Evolutionary conservation across 2,888 invertebrate species (phyloP), one percentile per base, ranked within the genome.

Genomic region (Plebejus melissa): DNA sequence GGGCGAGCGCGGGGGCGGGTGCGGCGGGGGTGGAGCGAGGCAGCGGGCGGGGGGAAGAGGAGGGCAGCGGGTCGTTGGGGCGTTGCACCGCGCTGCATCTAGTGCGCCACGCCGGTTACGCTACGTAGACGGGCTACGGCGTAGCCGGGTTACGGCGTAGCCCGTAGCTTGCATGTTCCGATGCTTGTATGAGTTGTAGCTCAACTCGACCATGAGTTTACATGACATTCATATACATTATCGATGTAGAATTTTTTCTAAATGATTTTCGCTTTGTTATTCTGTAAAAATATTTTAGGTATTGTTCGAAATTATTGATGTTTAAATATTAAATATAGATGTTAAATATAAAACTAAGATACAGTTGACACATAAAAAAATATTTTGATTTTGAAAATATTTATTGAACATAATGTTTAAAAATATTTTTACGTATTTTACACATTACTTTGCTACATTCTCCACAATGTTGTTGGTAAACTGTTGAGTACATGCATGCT

Each of bases 71-170:
- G 81, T 84, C 85, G 86, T 83, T 81, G 88, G 90, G 90, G 84
- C 89, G 87, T 86, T 90, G 91, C 91, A 90, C 88, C 88, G 90
- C 87, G 90, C 87, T 90, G 91, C 90, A 90, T 83, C 88, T 86
- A 86, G 89, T 88, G 87, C 88, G 87, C 85, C 85, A 86, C 84
- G 83, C 82, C 82, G 85, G 86, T 86, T 86, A 86, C 87, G 85
- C 82, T 84, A 85, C 79, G 86, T 86, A 87, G 85, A 32, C 50
- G 72, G 72, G 72, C 72, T 72, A 72, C 72, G 72, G 76, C 77
- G 74, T 74, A 74, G 75, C 75, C 70, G 75, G 41, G 80, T 83
- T 85, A 85, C 86, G 80, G 82, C 83, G 87, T 88, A 86, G 86
- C 83, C 77, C 77, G 76, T 79, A 78, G 76, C 77, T 77, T 80